phyloP scores from a whole-genome alignment of 2,888 invertebrate genomes.

The Lasioglossum lativentre region DNA sequence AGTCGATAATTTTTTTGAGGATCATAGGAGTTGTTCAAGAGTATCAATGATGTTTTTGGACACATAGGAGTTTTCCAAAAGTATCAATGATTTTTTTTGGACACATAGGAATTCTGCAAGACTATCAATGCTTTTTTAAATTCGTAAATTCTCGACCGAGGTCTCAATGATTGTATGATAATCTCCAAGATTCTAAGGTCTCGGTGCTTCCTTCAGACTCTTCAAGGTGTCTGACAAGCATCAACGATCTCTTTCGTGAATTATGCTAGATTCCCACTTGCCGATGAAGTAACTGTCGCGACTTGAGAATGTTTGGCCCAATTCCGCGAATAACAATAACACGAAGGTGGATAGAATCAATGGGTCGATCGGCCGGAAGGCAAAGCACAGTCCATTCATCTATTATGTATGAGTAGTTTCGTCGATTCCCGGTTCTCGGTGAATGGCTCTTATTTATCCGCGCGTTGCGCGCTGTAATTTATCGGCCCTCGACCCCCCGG shows the following conservation, averaged over 20 bases:
- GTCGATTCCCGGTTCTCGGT: constrained; percentile 30
- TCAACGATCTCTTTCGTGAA: too few relatives aligned
- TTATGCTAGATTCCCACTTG: background rate
- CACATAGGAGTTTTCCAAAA: background rate
- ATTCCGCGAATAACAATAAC: background rate
- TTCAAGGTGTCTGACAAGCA: background rate
- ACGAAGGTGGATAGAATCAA: constrained; percentile 14
- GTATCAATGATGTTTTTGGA: background rate
- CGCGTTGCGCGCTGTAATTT: constrained; percentile 28
- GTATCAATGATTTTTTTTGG: background rate
- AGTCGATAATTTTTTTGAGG: background rate
- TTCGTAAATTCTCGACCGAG: too few relatives aligned
- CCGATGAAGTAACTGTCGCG: background rate
- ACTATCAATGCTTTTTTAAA: background rate
- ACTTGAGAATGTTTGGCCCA: background rate
- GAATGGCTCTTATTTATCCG: constrained; percentile 44
- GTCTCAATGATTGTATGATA: background rate
- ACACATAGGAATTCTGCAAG: too few relatives aligned
- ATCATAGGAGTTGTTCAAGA: background rate
- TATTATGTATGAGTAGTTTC: constrained; percentile 46
- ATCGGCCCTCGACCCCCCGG: constrained; percentile 30
- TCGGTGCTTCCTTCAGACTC: background rate
- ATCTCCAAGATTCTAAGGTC: background rate
- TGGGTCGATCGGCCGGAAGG: constrained; percentile 29
- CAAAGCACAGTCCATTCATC: constrained; percentile 52